Base-by-base conservation (phyloP, 2,113 vertebrate genomes). In the Eclectus roratus region DNA sequence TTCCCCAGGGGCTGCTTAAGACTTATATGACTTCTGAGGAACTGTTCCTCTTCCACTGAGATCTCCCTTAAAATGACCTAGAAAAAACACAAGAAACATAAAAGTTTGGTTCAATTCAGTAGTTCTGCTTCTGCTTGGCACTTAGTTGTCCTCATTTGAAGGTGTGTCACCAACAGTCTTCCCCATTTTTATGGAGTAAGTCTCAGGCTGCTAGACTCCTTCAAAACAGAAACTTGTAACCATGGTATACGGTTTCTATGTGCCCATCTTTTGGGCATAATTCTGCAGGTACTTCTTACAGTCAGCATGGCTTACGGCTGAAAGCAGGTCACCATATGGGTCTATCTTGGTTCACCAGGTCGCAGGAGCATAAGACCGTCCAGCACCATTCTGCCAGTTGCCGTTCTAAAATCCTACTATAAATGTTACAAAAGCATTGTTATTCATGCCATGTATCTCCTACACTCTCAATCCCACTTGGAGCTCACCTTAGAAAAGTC, bases 31-130 rank as follows among this genome's bases (percentile, higher is more conserved):
- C 43, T 92, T 86, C 46, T 74, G 70, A 79, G 53, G 82, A 96
- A 64, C 37, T 72, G 39, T 72, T 88, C 52, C 47, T 68, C 28
- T 85, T 82, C 65, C 64, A 63, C 28, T 61, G 13, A 39, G 20
- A 11, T 68, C 3, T 66, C 74, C 13, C 27, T 85, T 83, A 52
- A 83, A 78, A 55, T 20, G 7, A 68, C 19, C 15, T 68, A 50
- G 58, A 80, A 86, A 83, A 78, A 47, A 29, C 10, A 73, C 20
- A 85, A 44, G 39, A 85, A 93, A 85, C 0, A 0, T 77, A 50
- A 90, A 55, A 27, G 14, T 17, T 60, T 0, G 0, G 24, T 80
- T 85, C 10, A 24, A 0, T 44, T 77, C 74, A 37, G 8, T 37
- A 74, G 24, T 52, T 92, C 77, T 83, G 27, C 56, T 88, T 90